Base-by-base conservation (phyloP, 2,888 invertebrate species). In the Dysmachus trigonus region DNA sequence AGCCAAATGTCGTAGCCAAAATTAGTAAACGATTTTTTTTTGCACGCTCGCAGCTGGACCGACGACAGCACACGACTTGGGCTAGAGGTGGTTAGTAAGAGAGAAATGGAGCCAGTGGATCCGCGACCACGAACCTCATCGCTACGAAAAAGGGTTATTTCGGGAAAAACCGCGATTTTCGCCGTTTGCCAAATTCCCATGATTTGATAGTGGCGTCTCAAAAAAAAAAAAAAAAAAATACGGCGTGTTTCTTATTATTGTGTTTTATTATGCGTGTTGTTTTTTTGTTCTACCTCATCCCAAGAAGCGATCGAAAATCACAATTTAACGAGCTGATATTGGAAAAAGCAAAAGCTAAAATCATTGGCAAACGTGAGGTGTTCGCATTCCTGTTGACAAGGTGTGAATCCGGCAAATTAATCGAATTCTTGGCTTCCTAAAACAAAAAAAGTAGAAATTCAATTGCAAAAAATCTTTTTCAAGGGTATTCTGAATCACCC, bases 81-180 rank as follows among this genome's bases (percentile, higher is more conserved):
- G 15, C 27, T 51, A 77, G 47, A 31, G 38, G 38, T 41, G 13
- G 13, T 1, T 41, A 13, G n/a, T n/a, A n/a, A n/a, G n/a, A 41
- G 38, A 41, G 15, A 41, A 18, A 35, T 27, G 76, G 76, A 76
- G 22, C 22, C 8, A 77, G 47, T 47, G 47, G 27, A 47, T 47
- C 30, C 27, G 35, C 47, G 22, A 27, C 33, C 7, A 18, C 73
- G 18, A 33, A 13, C 2, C n/a, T 73, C 47, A 30, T 77, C 47
- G 35, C 6, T 22, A 76, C 76, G 41, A 47, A 77, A n/a, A 74
- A 15, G 41, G 18, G 35, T 35, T 77, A 77, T 77, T 77, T 77
- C 47, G 6, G 77, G 77, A 41, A n/a, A 77, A 47, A 47, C 30
- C 51, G 77, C 77, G 77, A 47, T 77, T 77, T n/a, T n/a, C n/a